Percentiles rank a stretch among this genome's conserved stretches.
phyloP scores from a whole-genome alignment of 2,888 invertebrate species.

The Andrena haemorrhoa region DNA sequence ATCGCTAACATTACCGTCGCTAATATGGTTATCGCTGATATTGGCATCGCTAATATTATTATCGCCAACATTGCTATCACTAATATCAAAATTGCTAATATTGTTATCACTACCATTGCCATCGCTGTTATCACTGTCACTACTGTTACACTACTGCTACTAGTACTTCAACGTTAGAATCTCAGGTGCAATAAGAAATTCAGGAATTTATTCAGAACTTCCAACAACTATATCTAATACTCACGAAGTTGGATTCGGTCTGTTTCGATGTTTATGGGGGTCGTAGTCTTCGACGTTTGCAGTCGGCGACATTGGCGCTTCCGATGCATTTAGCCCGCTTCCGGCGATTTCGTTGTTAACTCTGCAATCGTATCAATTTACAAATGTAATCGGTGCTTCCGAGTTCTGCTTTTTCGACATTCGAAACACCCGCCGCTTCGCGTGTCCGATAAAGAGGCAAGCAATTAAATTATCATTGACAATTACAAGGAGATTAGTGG shows the following conservation, averaged over 20 bases:
- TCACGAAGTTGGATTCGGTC: constrained; percentile 91
- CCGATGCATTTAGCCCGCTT: constrained; percentile 58
- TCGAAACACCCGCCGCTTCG: neutral
- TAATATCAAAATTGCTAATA: too few species aligned
- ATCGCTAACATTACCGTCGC: too few species aligned
- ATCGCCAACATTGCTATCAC: too few species aligned
- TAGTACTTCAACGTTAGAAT: too few species aligned
- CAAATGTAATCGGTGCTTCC: constrained; percentile 32
- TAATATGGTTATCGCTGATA: too few species aligned
- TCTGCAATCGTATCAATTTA: constrained; percentile 63
- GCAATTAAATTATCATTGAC: neutral
- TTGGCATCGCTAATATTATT: too few species aligned
- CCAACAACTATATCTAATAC: constrained; percentile 73
- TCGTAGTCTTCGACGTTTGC: constrained; percentile 86
- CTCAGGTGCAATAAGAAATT: neutral
- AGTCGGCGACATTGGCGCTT: constrained; percentile 52
- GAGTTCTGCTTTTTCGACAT: constrained; percentile 15
- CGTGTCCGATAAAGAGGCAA: neutral
- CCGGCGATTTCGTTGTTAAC: constrained; percentile 61
- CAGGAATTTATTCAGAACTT: too few species aligned
- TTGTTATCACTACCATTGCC: too few species aligned
- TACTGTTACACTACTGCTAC: too few species aligned
- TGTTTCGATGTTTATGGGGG: constrained; percentile 89
- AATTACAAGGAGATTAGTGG: too few species aligned
- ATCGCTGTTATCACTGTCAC: too few species aligned